These are phyloP conservation scores for Pogonomyrmex barbatus DNA, from an alignment of 1,140 invertebrate genomes.

Conservation along the genomic window DNA sequence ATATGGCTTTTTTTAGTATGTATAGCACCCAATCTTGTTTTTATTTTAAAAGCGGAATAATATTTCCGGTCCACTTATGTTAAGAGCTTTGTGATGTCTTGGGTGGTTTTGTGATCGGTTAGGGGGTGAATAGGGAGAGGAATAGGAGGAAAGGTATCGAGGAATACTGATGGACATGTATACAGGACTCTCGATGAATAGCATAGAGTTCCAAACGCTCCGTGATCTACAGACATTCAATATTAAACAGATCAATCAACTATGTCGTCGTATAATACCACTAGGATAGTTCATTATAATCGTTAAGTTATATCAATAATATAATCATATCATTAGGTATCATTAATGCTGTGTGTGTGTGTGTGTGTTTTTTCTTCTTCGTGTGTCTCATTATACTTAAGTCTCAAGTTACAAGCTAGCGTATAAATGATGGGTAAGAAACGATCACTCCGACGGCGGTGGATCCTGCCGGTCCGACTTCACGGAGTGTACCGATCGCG, in stretches of 20 bases:
- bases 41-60: conserved; percentile 27
- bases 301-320: conserved; percentile 86
- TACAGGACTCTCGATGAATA: conserved; percentile 79
- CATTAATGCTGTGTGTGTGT: conserved; percentile 82
- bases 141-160: conserved; percentile 41
- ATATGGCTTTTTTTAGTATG: conserved; percentile 25
- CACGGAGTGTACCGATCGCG: conserved; percentile 67
- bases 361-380: conserved; percentile 23
- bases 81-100: conserved; percentile 49
- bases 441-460: conserved; percentile 81
- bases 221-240: conserved; percentile 86
- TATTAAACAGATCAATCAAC: conserved; percentile 87
- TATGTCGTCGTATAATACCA: conserved; percentile 86
- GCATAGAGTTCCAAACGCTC: conserved; percentile 87
- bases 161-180: conserved; percentile 54
- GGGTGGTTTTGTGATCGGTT: conserved; percentile 19
- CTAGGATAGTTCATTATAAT: conserved; percentile 85
- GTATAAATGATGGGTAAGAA: conserved; percentile 87
- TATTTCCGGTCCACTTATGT: conserved; percentile 49
- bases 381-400: conserved; percentile 79
- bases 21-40: conserved; percentile 40
- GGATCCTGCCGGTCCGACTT: conserved; percentile 60
- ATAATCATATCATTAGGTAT: conserved; percentile 85
- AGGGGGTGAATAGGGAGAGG: not conserved
- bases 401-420: conserved; percentile 84